Evolutionary conservation across 1,140 invertebrate genomes (phyloP).

Genomic region (Drosophila biarmipes): DNA sequence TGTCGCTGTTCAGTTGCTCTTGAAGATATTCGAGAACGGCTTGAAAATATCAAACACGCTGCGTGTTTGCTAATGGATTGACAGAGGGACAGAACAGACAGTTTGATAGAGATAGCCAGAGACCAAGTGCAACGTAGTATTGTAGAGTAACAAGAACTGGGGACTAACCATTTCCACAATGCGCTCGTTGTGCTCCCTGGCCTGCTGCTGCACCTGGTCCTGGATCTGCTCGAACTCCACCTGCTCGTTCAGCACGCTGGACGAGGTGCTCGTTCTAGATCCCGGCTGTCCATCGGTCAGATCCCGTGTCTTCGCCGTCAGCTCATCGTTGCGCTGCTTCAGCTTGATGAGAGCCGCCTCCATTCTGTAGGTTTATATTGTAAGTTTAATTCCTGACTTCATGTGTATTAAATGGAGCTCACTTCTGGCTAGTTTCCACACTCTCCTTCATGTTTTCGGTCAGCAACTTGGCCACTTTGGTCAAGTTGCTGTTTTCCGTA

Average conservation of each 20-base stretch:
- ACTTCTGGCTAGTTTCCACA: slow-evolving; percentile 76
- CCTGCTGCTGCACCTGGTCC: slow-evolving; percentile 74
- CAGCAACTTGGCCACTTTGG: slow-evolving; percentile 79
- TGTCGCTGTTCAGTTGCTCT: slow-evolving; percentile 61
- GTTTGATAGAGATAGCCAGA: slow-evolving; percentile 19
- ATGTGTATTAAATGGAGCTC: not conserved
- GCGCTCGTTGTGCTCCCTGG: slow-evolving; percentile 76
- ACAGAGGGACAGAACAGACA: slow-evolving; percentile 43
- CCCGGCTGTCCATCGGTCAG: slow-evolving; percentile 68
- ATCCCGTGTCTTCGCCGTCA: slow-evolving; percentile 63
- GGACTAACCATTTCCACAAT: slow-evolving; percentile 83
- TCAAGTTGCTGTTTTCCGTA: slow-evolving; percentile 78
- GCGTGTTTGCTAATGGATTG: slow-evolving; percentile 63
- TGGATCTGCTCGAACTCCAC: slow-evolving; percentile 76
- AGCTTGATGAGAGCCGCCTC: slow-evolving; percentile 79
- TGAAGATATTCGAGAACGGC: slow-evolving; percentile 71
- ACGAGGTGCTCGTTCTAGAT: slow-evolving; percentile 51
- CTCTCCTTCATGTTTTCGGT: slow-evolving; percentile 84
- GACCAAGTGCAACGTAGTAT: slow-evolving; percentile 11
- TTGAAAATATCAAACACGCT: slow-evolving; percentile 76
- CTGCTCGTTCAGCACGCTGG: slow-evolving; percentile 57
- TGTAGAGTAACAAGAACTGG: slow-evolving; percentile 15
- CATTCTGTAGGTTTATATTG: slow-evolving; percentile 59
- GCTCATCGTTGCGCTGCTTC: slow-evolving; percentile 83
- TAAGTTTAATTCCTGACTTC: not conserved